Conservation (phyloP, 2,888 invertebrate species). For the Leucania comma region DNA sequence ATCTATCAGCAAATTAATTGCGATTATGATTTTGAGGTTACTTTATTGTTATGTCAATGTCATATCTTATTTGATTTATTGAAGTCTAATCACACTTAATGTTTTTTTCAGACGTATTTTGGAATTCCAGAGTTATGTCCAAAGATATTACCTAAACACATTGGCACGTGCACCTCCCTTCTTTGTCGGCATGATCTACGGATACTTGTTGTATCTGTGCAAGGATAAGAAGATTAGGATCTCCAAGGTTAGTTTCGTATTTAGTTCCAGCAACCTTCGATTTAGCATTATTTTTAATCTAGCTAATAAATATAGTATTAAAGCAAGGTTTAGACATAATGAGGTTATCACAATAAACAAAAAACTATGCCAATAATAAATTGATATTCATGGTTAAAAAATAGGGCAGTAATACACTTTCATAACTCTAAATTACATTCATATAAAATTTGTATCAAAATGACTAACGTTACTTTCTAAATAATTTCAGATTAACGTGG, state of each 20-base stretch:
- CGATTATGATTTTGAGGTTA: background rate
- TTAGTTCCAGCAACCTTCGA: background rate
- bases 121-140: slow-evolving; percentile 63
- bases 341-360: slow-evolving; percentile 1
- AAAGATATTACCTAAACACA: slow-evolving; percentile 76
- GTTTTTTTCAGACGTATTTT: slow-evolving; percentile 63
- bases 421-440: background rate
- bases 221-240: slow-evolving; percentile 71
- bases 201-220: slow-evolving; percentile 75
- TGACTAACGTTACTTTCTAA: background rate
- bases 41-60: background rate
- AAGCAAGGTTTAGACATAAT: slow-evolving; percentile 7
- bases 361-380: background rate
- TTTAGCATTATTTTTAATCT: slow-evolving; percentile 2
- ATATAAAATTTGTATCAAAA: background rate
- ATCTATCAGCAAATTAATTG: background rate
- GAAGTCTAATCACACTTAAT: background rate
- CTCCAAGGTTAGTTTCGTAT: slow-evolving; percentile 61
- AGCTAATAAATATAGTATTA: background rate
- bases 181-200: slow-evolving; percentile 78
- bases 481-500: slow-evolving; percentile 69
- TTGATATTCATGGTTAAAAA: background rate
- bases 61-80: background rate
- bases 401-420: background rate
- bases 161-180: slow-evolving; percentile 78